Base-by-base conservation (phyloP, 1,140 invertebrate species). In the Formica exsecta region DNA sequence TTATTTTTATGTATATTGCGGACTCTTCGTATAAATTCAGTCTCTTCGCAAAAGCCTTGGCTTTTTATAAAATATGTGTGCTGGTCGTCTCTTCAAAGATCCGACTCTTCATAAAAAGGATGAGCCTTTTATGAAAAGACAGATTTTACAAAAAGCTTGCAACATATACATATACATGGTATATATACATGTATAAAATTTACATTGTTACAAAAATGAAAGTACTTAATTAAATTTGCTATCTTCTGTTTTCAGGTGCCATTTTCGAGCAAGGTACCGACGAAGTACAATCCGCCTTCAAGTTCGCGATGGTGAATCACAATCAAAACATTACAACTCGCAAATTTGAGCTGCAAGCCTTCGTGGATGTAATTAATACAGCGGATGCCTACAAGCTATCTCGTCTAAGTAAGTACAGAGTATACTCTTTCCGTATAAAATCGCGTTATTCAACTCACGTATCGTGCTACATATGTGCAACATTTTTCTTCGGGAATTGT, bases 331-430 rank as follows among this genome's bases (percentile, higher is more conserved):
- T 97, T 76, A 97, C 97, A 7, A 96, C 96, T 48, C 96, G 97
- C 57, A 94, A 96, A 71, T 97, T 98, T 88, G 98, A 98, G 94
- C 96, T 98, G 51, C 97, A 98, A 92, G 97, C 97, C n/a, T 98
- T 97, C 92, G 98, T 98, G 41, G 97, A 98, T 93, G 97, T 98
- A 89, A 98, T 99, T 93, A 98, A 98, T 93, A 98, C 98, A n/a
- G 98, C 98, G 38, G 98, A 99, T 94, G 98, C 98, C 76, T 98
- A 98, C 95, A 98, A 98, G 94, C 96, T 98, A 19, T 98, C 98
- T 16, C 96, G 97, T 94, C 95, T 98, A 57, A 98, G 98, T 98
- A 95, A 98, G 98, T 98, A 94, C 38, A 79, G 48, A 51, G 61
- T 75, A 9, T 7, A 62, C 8, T 73, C 57, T 4, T 41, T 73